phyloP scores from a whole-genome alignment of 2,113 vertebrate species.

The Gyps fulvus region DNA sequence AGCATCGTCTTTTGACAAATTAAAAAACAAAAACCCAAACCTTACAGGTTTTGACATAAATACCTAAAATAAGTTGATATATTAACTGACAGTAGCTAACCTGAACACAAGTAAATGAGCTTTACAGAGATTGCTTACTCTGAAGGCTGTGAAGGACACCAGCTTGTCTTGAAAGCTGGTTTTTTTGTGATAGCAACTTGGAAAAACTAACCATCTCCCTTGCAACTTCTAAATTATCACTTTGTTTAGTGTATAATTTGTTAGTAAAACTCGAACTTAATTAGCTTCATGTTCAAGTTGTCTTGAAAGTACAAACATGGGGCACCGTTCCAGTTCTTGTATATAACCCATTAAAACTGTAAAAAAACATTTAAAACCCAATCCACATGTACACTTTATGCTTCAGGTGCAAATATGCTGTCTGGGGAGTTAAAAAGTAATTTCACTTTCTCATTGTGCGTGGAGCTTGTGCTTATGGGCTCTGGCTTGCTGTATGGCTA shows the following conservation, averaged over 20 bases:
- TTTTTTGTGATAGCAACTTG: not conserved
- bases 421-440: not conserved
- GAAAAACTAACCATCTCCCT: not conserved
- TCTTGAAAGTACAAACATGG: not conserved
- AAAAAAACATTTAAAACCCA: not conserved
- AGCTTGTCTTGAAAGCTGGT: not conserved
- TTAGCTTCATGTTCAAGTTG: not conserved
- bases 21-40: not conserved
- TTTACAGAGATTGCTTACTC: not conserved
- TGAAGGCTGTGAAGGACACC: not conserved
- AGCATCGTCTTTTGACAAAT: not conserved
- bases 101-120: not conserved
- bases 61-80: not conserved
- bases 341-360: not conserved
- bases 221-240: not conserved
- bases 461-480: not conserved
- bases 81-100: not conserved
- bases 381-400: not conserved
- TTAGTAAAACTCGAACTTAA: not conserved
- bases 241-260: not conserved
- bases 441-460: not conserved
- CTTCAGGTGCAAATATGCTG: not conserved
- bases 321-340: not conserved
- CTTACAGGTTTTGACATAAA: not conserved
- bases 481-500: not conserved